Evolutionary conservation across 2,113 vertebrate genomes (phyloP), one percentile per base, ranked within the genome.

Genomic region (Calypte anna): DNA sequence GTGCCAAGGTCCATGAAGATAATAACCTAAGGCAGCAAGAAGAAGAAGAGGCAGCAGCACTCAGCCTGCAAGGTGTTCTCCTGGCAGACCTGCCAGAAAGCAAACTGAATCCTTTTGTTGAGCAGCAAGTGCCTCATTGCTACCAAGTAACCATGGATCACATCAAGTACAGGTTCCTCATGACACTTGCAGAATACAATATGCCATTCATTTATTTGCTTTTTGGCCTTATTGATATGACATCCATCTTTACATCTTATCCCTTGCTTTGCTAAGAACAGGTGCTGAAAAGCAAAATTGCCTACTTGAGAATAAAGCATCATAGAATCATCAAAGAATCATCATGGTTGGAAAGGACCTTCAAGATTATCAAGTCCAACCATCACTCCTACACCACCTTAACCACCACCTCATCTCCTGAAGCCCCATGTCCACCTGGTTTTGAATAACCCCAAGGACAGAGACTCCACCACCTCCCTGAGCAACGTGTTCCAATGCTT

Each of bases 1-100:
- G 40, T 43, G 79, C 10, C 73, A 83, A 88, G 53, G 73, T 40
- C 85, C 72, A 40, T 68, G 72, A 80, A 91, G 88, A 96, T 61
- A 91, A 95, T 61, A 95, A 90, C 68, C 57, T 64, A 77, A 89
- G 75, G 84, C 63, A 82, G 68, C 30, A 68, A 63, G 31, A 91
- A 77, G 80, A 44, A 80, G 85, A 88, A 36, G 67, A 36, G 4
- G 20, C 13, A 6, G 70, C 58, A 86, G 76, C 87, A n/a, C 53
- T 57, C 75, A 63, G 20, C 48, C 63, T 91, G 64, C n/a, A 53
- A 94, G 1, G 3, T 61, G 85, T 16, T 80, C 33, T 74, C 23
- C 86, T 67, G 3, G 6, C 84, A 94, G 54, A n/a, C 54, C 30
- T 70, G 66, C 33, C 66, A 55, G 80, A 88, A 66, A 54, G 33